Evolutionary conservation across 2,113 vertebrate species (phyloP).

Genomic region (Taurulus bubalis): DNA sequence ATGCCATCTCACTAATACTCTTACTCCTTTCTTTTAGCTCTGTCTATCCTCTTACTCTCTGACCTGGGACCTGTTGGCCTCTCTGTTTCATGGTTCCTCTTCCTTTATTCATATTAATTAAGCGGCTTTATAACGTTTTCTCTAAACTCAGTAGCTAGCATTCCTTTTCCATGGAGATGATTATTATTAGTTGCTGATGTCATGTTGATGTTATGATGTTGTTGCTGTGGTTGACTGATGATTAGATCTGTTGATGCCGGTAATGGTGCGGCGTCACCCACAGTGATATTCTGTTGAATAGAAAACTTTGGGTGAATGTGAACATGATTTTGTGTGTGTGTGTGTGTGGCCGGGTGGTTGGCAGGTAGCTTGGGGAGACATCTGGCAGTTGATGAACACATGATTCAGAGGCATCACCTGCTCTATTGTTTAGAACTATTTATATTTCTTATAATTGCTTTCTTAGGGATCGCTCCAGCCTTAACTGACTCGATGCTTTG

Average conservation of each 20-base stretch:
- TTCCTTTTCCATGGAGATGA: conserved; percentile 41
- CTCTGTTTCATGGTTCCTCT: background rate
- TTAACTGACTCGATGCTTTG: conserved; percentile 17
- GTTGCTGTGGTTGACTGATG: conserved; percentile 59
- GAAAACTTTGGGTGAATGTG: conserved; percentile 36
- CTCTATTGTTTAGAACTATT: conserved; percentile 46
- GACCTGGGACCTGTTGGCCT: conserved; percentile 5
- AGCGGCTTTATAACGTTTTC: conserved; percentile 4
- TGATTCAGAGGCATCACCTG: conserved; percentile 53
- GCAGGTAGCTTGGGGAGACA: conserved; percentile 20
- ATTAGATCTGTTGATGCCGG: conserved; percentile 63
- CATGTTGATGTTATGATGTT: conserved; percentile 57
- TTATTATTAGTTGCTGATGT: conserved; percentile 68
- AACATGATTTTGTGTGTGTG: conserved; percentile 12
- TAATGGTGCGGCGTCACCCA: conserved; percentile 40
- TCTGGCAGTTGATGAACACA: conserved; percentile 60
- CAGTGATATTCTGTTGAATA: conserved; percentile 31
- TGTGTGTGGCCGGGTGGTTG: background rate
- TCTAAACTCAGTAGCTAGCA: conserved; percentile 19
- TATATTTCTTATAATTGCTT: conserved; percentile 52
- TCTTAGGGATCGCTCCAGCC: conserved; percentile 16
- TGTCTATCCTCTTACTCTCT: conserved; percentile 9
- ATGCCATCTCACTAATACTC: conserved; percentile 40
- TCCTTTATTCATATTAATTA: conserved; percentile 26
- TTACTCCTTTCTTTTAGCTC: conserved; percentile 24